phyloP scores from a whole-genome alignment of 30 jellyfish, hydroid and myxozoan genomes.

The Pelagia noctiluca region DNA sequence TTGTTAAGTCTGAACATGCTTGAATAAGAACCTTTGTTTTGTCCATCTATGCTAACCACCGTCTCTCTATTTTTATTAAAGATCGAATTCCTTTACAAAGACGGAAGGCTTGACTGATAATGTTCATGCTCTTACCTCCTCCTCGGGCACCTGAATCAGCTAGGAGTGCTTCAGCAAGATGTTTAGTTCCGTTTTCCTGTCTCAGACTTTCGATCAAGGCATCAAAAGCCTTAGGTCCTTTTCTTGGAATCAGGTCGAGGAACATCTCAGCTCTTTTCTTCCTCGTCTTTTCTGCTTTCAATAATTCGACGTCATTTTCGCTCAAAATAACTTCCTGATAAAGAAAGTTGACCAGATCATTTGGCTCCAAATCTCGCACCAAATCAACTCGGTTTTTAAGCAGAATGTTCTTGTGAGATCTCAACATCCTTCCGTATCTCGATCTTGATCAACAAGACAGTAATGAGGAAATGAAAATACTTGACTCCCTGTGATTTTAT shows the following conservation, averaged over 20 bases:
- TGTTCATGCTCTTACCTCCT: too few relatives aligned
- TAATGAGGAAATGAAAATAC: too few relatives aligned
- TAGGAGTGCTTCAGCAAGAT: conserved; percentile 46
- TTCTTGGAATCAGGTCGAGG: conserved; percentile 85
- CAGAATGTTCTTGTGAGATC: conserved; percentile 51
- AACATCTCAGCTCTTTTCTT: conserved; percentile 74
- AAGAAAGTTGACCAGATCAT: conserved; percentile 46
- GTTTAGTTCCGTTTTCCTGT: conserved; percentile 42
- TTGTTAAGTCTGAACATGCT: too few relatives aligned
- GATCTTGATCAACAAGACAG: too few relatives aligned
- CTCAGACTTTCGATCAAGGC: conserved; percentile 49
- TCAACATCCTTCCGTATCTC: conserved; percentile 50
- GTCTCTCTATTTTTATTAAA: too few relatives aligned
- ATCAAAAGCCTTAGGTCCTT: conserved; percentile 83
- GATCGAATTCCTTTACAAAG: too few relatives aligned
- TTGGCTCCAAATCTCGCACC: conserved; percentile 77
- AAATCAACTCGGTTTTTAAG: conserved; percentile 65
- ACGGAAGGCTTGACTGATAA: too few relatives aligned
- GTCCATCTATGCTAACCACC: too few relatives aligned
- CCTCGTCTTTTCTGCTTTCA: conserved; percentile 73
- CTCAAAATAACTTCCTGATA: conserved; percentile 70
- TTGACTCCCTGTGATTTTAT: too few relatives aligned
- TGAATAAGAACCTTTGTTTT: too few relatives aligned
- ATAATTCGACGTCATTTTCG: conserved; percentile 77
- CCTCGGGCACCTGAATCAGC: neutral